phyloP scores from a whole-genome alignment of 2,797 vertebrate species.

The Acridotheres tristis region DNA sequence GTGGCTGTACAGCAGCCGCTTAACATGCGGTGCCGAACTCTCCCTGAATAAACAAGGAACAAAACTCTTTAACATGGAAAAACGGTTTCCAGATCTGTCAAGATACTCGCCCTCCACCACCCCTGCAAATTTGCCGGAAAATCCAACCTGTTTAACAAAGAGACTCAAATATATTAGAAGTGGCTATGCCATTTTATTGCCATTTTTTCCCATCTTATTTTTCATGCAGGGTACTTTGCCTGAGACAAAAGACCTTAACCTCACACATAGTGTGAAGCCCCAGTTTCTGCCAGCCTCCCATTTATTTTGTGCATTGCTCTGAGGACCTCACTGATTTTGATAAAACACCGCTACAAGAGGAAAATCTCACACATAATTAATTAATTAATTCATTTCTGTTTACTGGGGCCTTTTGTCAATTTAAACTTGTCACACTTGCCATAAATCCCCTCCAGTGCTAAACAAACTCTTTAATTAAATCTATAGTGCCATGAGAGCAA shows the following conservation, averaged over 20 bases:
- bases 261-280: not conserved
- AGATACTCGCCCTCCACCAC: rapidly evolving
- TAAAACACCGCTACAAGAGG: not conserved
- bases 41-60: not conserved
- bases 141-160: not conserved
- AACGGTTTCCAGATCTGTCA: not conserved
- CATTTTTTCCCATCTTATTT: no score
- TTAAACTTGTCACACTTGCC: slow-evolving; percentile 30
- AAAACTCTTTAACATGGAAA: not conserved
- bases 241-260: not conserved
- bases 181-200: not conserved
- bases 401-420: slow-evolving; percentile 36
- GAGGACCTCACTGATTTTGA: not conserved
- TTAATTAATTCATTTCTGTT: slow-evolving; percentile 25
- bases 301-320: not conserved
- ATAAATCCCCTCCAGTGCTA: slow-evolving; percentile 24
- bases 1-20: not conserved
- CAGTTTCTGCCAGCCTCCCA: not conserved
- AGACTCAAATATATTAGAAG: not conserved
- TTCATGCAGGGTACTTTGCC: not conserved
- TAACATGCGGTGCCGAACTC: not conserved
- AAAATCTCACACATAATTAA: not conserved
- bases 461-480: slow-evolving; percentile 50
- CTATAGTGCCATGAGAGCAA: not conserved
- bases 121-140: not conserved